Evolutionary conservation across 2,888 invertebrate genomes (phyloP), one percentile per base, ranked within the genome.

Genomic region (Parascotia fuliginaria): DNA sequence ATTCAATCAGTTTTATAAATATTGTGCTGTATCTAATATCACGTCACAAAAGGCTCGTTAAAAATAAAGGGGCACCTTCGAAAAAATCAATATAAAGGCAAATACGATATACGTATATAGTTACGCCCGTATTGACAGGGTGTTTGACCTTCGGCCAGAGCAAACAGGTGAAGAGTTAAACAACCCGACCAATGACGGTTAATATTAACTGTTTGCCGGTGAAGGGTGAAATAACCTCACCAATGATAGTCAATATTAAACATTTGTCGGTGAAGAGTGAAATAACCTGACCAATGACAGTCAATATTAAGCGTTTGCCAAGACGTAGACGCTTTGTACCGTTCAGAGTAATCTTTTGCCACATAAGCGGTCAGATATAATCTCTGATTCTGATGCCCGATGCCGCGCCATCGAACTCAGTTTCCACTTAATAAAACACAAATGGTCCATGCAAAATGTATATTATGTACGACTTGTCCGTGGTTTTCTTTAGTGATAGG

Each of bases 361-460:
- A 63, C 66, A 73, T 67, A 69, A 71, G 68, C 59, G 58, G 39
- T 3, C 36, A 51, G 57, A 65, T 65, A 58, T 37, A 55, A 58
- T 69, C 49, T 62, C 55, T 62, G 66, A 75, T 70, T 71, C 51
- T 55, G 62, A 54, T 65, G 43, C 45, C 55, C 47, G 29, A 65
- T 54, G 51, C 53, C 58, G 37, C 44, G 50, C 48, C 57, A 52
- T 51, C 75, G 72, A 75, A 60, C 68, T 72, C 66, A 56, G 73
- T 81, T 87, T 87, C 85, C 86, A 83, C 83, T 74, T 79, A 81
- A 87, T 87, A 86, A 83, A 84, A 65, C 80, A 75, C 84, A 82
- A 87, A 86, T 83, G 86, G 82, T 75, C 79, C 81, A 85, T 60
- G 72, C 63, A 50, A 77, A 85, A 87, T 82, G 80, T 80, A 83